phyloP scores from a whole-genome alignment of 2,113 vertebrate genomes.

The Dicrurus megarhynchus region DNA sequence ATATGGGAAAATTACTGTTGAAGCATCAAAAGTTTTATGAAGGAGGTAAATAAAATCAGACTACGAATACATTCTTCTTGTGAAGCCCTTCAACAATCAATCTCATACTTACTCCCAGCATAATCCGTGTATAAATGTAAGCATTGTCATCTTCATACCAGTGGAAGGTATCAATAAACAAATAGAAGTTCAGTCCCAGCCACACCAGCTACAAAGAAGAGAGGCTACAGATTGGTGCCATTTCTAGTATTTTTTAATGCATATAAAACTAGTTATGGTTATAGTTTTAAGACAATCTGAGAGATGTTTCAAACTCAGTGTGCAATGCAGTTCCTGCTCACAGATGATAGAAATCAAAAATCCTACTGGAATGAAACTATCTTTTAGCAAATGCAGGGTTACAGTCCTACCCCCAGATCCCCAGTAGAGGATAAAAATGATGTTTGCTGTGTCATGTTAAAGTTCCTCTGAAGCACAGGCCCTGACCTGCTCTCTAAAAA shows the following conservation, averaged over 20 bases:
- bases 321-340: not conserved
- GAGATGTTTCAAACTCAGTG: not conserved
- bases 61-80: not conserved
- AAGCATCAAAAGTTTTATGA: not conserved
- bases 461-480: not conserved
- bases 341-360: not conserved
- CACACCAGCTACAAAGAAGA: slow-evolving; percentile 71
- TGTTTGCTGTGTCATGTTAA: not conserved
- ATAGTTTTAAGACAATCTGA: not conserved
- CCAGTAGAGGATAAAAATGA: not conserved
- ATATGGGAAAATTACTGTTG: not conserved
- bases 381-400: slow-evolving; percentile 10
- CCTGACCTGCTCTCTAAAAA: not conserved
- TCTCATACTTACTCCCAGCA: slow-evolving; percentile 79
- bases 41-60: not conserved
- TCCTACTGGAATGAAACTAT: not conserved
- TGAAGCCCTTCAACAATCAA: not conserved
- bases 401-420: not conserved
- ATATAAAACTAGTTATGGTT: not conserved
- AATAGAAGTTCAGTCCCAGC: slow-evolving; percentile 78
- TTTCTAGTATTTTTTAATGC: not conserved
- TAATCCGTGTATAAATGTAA: slow-evolving; percentile 78
- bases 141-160: slow-evolving; percentile 76
- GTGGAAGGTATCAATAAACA: slow-evolving; percentile 77
- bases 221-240: not conserved